These are phyloP conservation scores for Epirrita christyi DNA, from an alignment of 2,888 invertebrate genomes.

Conservation along the genomic window DNA sequence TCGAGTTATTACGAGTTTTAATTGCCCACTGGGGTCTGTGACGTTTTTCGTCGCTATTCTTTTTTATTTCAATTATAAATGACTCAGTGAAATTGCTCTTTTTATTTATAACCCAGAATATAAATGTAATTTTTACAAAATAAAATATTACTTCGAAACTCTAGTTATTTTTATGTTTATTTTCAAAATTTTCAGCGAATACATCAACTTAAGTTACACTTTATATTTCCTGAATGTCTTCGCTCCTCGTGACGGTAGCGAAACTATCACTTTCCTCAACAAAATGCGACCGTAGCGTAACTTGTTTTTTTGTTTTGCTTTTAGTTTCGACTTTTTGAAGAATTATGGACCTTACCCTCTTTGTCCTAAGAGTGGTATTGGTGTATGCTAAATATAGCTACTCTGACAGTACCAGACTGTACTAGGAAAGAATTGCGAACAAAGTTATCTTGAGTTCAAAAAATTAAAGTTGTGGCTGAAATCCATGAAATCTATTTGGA, in stretches of 20 bases:
- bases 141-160: background rate
- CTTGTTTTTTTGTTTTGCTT: constrained; percentile 10
- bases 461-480: background rate
- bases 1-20: constrained; percentile 76
- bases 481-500: too few relatives aligned
- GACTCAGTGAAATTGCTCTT: constrained; percentile 23
- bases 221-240: constrained; percentile 13
- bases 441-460: constrained; percentile 3
- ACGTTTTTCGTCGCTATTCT: constrained; percentile 54
- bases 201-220: background rate
- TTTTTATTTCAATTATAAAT: constrained; percentile 42
- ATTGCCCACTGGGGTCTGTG: constrained; percentile 63
- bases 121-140: constrained; percentile 1
- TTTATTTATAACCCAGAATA: constrained; percentile 27
- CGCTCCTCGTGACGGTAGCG: constrained; percentile 7
- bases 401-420: constrained; percentile 23
- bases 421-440: constrained; percentile 20
- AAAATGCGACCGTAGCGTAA: constrained; percentile 16
- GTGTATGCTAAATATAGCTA: constrained; percentile 17
- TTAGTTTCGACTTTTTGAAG: background rate
- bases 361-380: background rate
- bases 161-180: background rate
- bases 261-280: constrained; percentile 25
- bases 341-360: background rate
- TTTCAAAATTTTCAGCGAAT: background rate